A percentile compares a stretch with the other conserved stretches of the same genome.
Evolutionary conservation across 2,888 invertebrate species (phyloP).

Genomic region (Ephialtes manifestator): DNA sequence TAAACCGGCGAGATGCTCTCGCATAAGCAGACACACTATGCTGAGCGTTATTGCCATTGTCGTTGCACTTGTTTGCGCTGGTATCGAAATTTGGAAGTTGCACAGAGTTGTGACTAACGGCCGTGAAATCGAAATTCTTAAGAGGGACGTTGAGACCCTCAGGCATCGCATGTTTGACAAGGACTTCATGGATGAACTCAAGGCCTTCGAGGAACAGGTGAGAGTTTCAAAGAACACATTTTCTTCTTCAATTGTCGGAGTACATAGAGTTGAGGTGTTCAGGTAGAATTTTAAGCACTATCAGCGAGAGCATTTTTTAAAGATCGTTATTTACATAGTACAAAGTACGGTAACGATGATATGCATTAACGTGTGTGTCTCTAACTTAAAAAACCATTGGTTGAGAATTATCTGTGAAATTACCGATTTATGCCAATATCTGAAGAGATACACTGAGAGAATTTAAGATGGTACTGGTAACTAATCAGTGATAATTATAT

Average conservation of each 20-base stretch:
- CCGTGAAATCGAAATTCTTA: constrained; percentile 79
- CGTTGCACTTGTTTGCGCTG: constrained; percentile 78
- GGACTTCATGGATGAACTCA: constrained; percentile 81
- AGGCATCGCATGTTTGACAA: constrained; percentile 81
- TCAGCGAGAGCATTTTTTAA: not conserved
- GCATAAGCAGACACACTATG: constrained; percentile 73
- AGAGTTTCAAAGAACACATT: constrained; percentile 30
- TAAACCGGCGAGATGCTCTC: constrained; percentile 68
- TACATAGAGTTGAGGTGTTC: not conserved
- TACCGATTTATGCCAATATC: no score
- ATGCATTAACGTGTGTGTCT: not conserved
- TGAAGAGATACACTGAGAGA: no score
- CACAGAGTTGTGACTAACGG: constrained; percentile 76
- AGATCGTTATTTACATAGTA: not conserved
- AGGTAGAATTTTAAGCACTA: not conserved
- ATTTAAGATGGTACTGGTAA: no score
- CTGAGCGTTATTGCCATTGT: constrained; percentile 77
- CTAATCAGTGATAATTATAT: no score
- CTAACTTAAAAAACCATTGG: no score
- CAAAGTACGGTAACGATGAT: not conserved
- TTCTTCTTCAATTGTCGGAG: not conserved
- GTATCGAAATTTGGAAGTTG: constrained; percentile 80
- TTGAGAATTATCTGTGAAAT: no score
- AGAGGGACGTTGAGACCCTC: constrained; percentile 80
- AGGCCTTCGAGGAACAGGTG: constrained; percentile 83